Conservation (phyloP, 2,888 invertebrate genomes). For the Nineta flava region DNA sequence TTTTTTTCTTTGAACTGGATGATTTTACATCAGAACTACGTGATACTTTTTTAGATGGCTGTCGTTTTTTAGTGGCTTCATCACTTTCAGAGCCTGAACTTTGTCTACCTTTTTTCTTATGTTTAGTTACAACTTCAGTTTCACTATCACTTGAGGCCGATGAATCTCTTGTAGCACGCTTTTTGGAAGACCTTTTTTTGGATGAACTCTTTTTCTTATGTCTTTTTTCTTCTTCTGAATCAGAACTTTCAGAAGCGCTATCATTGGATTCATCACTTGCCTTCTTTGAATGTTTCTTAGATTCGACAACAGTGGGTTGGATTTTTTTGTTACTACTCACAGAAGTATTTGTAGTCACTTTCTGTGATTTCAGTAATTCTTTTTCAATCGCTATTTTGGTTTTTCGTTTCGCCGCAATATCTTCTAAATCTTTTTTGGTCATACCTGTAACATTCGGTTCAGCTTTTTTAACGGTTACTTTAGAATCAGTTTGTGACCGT, state of each 20-base stretch:
- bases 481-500: slow-evolving; percentile 23
- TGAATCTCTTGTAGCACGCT: slow-evolving; percentile 34
- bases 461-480: slow-evolving; percentile 27
- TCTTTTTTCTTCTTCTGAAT: slow-evolving; percentile 23
- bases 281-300: slow-evolving; percentile 25
- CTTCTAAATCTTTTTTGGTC: slow-evolving; percentile 18
- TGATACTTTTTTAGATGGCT: slow-evolving; percentile 22
- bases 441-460: slow-evolving; percentile 16
- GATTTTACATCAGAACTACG: slow-evolving; percentile 33
- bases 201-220: slow-evolving; percentile 21
- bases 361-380: slow-evolving; percentile 5
- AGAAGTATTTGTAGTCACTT: slow-evolving; percentile 10
- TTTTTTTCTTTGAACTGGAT: slow-evolving; percentile 33
- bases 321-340: slow-evolving; percentile 18
- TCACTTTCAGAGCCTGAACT: slow-evolving; percentile 31
- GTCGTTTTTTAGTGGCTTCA: slow-evolving; percentile 32
- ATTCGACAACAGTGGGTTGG: slow-evolving; percentile 14
- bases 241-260: slow-evolving; percentile 25
- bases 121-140: slow-evolving; percentile 21
- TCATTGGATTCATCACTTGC: slow-evolving; percentile 25
- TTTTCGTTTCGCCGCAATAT: slow-evolving; percentile 23
- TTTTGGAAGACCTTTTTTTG: slow-evolving; percentile 19
- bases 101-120: slow-evolving; percentile 12
- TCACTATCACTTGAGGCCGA: slow-evolving; percentile 27
- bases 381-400: slow-evolving; percentile 14